These are phyloP conservation scores for Molorchus minor DNA, from an alignment of 2,888 invertebrate species.

Conservation along the genomic window DNA sequence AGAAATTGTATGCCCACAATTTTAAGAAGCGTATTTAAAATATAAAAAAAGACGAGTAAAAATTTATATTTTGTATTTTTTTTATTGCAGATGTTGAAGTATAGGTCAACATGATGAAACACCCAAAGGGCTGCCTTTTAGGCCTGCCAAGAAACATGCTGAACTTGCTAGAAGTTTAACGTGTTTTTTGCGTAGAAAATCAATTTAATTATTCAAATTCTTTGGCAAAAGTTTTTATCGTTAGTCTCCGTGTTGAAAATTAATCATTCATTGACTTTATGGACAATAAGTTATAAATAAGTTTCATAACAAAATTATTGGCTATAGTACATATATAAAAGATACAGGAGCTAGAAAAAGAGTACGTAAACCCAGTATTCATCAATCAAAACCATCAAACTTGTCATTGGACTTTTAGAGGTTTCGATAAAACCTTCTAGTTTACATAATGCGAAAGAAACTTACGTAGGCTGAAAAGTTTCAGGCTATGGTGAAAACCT, in stretches of 20 bases:
- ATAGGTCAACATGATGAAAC: too few relatives aligned
- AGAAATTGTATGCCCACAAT: too few relatives aligned
- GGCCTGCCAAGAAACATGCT: too few relatives aligned
- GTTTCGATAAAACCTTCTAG: constrained; percentile 13
- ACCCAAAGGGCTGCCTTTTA: too few relatives aligned
- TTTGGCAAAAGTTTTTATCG: not conserved
- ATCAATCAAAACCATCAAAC: constrained; percentile 17
- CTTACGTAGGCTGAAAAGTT: constrained; percentile 3
- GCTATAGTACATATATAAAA: not conserved
- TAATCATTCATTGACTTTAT: constrained; percentile 5
- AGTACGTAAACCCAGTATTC: constrained; percentile 3
- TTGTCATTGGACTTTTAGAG: constrained; percentile 10
- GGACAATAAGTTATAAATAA: constrained; percentile 1
- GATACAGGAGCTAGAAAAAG: not conserved
- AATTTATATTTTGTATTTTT: too few relatives aligned
- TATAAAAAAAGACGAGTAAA: too few relatives aligned
- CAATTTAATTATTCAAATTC: constrained; percentile 2
- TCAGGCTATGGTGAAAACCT: not conserved
- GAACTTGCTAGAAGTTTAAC: too few relatives aligned
- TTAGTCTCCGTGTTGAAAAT: constrained; percentile 1
- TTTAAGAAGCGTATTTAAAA: too few relatives aligned
- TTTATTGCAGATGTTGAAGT: too few relatives aligned
- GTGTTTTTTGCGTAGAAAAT: not conserved
- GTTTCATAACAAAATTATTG: not conserved
- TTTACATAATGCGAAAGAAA: constrained; percentile 5